Conservation (phyloP, 2,113 vertebrate species). For the Psilopsiagon aurifrons region DNA sequence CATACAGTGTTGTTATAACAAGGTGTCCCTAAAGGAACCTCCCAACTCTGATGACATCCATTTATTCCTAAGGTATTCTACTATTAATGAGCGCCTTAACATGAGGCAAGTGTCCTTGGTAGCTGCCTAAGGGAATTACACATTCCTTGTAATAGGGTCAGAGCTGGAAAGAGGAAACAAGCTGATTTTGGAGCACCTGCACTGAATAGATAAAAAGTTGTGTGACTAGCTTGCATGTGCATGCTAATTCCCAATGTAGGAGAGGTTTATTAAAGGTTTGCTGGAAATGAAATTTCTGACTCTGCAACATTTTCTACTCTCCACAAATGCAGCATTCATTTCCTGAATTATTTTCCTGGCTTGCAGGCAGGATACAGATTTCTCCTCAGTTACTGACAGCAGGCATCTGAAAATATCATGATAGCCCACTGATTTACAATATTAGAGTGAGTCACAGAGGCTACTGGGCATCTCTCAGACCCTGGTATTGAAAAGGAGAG, state of each 20-base stretch:
- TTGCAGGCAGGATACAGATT: conserved; percentile 16
- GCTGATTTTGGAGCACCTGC: not conserved
- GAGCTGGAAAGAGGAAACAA: not conserved
- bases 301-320: not conserved
- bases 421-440: conserved; percentile 12
- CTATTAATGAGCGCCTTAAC: not conserved
- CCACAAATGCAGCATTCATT: not conserved
- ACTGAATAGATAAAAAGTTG: not conserved
- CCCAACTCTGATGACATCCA: not conserved
- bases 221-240: not conserved
- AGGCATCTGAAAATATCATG: not conserved
- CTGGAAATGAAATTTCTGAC: conserved; percentile 24
- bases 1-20: not conserved
- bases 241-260: not conserved
- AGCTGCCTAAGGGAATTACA: not conserved
- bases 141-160: not conserved
- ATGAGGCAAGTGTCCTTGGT: not conserved
- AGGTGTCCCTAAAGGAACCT: not conserved
- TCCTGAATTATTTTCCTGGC: conserved; percentile 37
- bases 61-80: not conserved
- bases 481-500: not conserved
- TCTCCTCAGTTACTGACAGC: not conserved
- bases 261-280: not conserved
- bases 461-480: not conserved
- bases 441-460: not conserved